Evolutionary conservation across 1,140 invertebrate species (phyloP), one percentile per base, ranked within the genome.

Genomic region (Philopotamus ludificatus): DNA sequence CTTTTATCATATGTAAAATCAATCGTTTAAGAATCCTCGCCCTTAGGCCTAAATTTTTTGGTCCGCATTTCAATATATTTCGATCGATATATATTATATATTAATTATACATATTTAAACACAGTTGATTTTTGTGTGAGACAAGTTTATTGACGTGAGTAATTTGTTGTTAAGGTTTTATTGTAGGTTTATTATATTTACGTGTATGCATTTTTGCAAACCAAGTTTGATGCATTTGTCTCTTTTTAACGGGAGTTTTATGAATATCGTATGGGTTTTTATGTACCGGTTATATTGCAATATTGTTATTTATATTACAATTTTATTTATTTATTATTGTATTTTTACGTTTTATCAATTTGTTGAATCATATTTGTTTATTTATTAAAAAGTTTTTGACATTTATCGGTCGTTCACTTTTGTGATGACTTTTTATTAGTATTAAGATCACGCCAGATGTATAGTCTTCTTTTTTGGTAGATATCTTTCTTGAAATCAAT

Each of bases 391-490:
- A 58, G 62, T 70, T n/a, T n/a, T 66, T 70, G 68, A 54, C 49
- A 63, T 70, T 59, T 45, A 65, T 47, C n/a, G 25, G 65, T 60
- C 59, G 50, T 18, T 64, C 65, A 67, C 65, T 70, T 70, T 70
- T 65, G 68, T 70, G 65, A 58, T 45, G 65, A 65, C 62, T 65
- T 59, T 68, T 66, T 66, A 63, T 59, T 70, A 67, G 68, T 63
- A 45, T 47, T 70, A 70, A 70, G 68, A 65, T 70, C 68, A 70
- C 65, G 68, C 68, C 68, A 70, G 65, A 67, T 65, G 65, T 70
- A 70, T 70, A 66, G 64, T 70, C 65, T 65, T 70, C 68, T 70
- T 70, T 54, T 67, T 70, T 70, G 65, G 68, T 70, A 70, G 68
- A 66, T 63, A 69, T 69, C 63, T 70, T 68, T 57, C 68, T 70